phyloP scores from a whole-genome alignment of 2,888 invertebrate species.

The Caenorhabditis sinica region DNA sequence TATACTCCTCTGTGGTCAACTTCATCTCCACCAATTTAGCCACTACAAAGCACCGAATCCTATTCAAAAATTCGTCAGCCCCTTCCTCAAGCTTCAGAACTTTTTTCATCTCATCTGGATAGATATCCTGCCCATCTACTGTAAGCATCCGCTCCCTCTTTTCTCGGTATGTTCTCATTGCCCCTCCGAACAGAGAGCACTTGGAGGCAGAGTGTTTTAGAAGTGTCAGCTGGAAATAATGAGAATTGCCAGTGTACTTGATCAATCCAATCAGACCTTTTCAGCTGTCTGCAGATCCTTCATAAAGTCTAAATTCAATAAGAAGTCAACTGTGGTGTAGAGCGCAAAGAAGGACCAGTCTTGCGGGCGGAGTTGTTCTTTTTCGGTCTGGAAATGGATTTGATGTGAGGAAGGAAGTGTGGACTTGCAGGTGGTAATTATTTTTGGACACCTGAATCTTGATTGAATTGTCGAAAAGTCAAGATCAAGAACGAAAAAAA shows the following conservation, averaged over 20 bases:
- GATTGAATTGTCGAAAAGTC: too few relatives aligned
- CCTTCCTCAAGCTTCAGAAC: neutral
- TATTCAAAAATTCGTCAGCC: conserved; percentile 24
- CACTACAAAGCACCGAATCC: conserved; percentile 29
- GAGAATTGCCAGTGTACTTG: neutral
- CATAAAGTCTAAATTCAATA: conserved; percentile 37
- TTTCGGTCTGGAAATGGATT: conserved; percentile 6
- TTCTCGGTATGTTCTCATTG: conserved; percentile 32
- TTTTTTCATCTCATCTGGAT: conserved; percentile 35
- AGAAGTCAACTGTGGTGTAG: conserved; percentile 37
- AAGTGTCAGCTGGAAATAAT: conserved; percentile 14
- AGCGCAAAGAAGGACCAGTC: conserved; percentile 54
- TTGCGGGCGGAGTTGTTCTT: conserved; percentile 20
- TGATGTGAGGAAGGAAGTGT: neutral
- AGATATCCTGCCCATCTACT: conserved; percentile 45
- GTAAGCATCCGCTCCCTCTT: conserved; percentile 36
- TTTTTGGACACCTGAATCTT: neutral
- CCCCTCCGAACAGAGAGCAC: conserved; percentile 33
- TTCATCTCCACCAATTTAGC: conserved; percentile 4
- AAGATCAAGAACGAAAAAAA: too few relatives aligned
- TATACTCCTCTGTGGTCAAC: conserved; percentile 17
- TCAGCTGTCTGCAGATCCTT: conserved; percentile 2
- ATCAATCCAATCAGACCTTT: conserved; percentile 13
- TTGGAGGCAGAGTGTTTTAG: conserved; percentile 19
- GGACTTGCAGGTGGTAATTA: neutral